phyloP scores from a whole-genome alignment of 1,140 invertebrate species.

The Magallana angulata region DNA sequence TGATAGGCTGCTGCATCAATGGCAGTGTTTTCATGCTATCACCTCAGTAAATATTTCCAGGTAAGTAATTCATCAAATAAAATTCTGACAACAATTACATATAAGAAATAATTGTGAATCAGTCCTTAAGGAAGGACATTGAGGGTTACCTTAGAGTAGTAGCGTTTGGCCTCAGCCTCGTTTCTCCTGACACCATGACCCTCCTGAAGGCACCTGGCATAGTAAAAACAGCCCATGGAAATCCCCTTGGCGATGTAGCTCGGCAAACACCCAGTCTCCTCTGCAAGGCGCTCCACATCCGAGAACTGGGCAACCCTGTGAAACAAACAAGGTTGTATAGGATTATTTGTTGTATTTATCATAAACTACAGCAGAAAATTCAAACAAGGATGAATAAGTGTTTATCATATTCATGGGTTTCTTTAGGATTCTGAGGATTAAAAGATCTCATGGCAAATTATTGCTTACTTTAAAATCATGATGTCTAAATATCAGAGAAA shows the following conservation, averaged over 20 bases:
- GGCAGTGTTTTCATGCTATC: too few species aligned
- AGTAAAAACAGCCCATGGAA: slow-evolving; percentile 77
- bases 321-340: not conserved
- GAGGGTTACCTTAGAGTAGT: slow-evolving; percentile 75
- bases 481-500: too few species aligned
- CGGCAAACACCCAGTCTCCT: slow-evolving; percentile 76
- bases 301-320: slow-evolving; percentile 73
- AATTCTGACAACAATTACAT: too few species aligned
- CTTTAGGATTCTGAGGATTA: not conserved
- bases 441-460: not conserved
- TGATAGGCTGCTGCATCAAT: too few species aligned
- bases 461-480: too few species aligned
- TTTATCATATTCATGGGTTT: not conserved
- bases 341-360: too few species aligned
- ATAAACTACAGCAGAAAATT: too few species aligned
- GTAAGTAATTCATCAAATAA: too few species aligned
- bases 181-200: slow-evolving; percentile 74
- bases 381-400: not conserved
- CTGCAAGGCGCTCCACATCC: slow-evolving; percentile 71
- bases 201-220: slow-evolving; percentile 75
- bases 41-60: too few species aligned
- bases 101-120: too few species aligned
- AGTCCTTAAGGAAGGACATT: too few species aligned
- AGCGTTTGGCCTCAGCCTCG: slow-evolving; percentile 69
- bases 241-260: slow-evolving; percentile 77